phyloP scores from a whole-genome alignment of 1,140 invertebrate genomes.

The Cotesia vestalis region DNA sequence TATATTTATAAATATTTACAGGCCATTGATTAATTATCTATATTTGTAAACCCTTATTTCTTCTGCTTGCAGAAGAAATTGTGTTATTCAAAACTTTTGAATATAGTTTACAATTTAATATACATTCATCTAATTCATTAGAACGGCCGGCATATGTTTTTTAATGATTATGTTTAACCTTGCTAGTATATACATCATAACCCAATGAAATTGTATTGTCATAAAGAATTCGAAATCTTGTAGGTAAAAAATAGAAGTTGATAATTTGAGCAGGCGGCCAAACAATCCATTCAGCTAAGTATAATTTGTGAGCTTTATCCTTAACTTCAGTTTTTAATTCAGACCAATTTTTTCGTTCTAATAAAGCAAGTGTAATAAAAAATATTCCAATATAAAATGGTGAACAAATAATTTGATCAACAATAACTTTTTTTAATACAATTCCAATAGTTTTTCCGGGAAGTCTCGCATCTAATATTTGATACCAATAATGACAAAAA shows the following conservation, averaged over 20 bases:
- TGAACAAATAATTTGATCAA: constrained; percentile 90
- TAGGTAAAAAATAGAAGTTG: constrained; percentile 90
- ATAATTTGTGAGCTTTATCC: constrained; percentile 81
- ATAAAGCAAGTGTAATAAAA: constrained; percentile 78
- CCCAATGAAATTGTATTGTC: constrained; percentile 90
- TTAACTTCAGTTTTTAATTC: constrained; percentile 78
- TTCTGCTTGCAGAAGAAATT: too few species aligned
- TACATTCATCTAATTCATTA: too few species aligned
- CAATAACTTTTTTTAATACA: constrained; percentile 84
- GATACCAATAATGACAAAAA: constrained; percentile 89
- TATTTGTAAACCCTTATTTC: too few species aligned
- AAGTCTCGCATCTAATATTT: constrained; percentile 74
- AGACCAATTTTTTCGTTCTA: constrained; percentile 73
- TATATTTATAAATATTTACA: too few species aligned
- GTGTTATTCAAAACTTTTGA: too few species aligned
- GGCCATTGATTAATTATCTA: too few species aligned
- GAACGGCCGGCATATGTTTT: neutral
- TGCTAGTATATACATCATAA: constrained; percentile 92
- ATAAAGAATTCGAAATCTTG: constrained; percentile 85
- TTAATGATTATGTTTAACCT: constrained; percentile 76
- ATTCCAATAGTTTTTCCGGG: constrained; percentile 75
- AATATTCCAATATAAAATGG: constrained; percentile 85
- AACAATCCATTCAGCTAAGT: constrained; percentile 82
- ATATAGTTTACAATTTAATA: too few species aligned
- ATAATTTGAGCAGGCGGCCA: constrained; percentile 86